Conservation (phyloP, 2,888 invertebrate species). For the Noctua fimbriata region DNA sequence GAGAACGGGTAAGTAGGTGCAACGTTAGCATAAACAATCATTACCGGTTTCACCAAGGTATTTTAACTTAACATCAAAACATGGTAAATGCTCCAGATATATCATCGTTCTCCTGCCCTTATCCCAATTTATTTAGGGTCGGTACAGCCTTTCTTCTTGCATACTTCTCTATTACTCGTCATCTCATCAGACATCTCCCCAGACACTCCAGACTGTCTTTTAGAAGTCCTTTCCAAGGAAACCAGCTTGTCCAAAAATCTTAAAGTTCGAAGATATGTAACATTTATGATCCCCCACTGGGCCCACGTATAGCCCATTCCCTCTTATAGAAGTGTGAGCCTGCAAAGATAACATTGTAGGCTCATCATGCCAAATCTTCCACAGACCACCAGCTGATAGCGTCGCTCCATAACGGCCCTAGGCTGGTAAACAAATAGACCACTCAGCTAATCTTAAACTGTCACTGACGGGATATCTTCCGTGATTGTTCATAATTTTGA, state of each 20-base stretch:
- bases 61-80: not conserved
- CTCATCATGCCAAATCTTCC: not conserved
- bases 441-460: not conserved
- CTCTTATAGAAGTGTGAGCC: not conserved
- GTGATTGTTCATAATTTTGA: too few relatives aligned
- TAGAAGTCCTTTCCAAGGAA: not conserved
- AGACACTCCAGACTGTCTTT: too few relatives aligned
- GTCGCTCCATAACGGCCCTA: not conserved
- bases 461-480: too few relatives aligned
- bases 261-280: not conserved
- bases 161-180: too few relatives aligned
- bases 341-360: not conserved
- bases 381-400: not conserved
- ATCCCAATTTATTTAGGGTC: too few relatives aligned
- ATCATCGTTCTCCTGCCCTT: too few relatives aligned
- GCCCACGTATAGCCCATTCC: not conserved
- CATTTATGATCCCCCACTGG: not conserved
- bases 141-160: too few relatives aligned
- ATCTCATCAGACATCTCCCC: too few relatives aligned
- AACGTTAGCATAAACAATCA: conserved; percentile 19
- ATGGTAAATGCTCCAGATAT: not conserved
- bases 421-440: not conserved
- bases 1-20: conserved; percentile 16
- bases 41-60: not conserved
- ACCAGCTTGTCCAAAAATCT: not conserved